Evolutionary conservation across 2,113 vertebrate species (phyloP), one percentile per base, ranked within the genome.

Genomic region (Eulacestoma nigropectus): DNA sequence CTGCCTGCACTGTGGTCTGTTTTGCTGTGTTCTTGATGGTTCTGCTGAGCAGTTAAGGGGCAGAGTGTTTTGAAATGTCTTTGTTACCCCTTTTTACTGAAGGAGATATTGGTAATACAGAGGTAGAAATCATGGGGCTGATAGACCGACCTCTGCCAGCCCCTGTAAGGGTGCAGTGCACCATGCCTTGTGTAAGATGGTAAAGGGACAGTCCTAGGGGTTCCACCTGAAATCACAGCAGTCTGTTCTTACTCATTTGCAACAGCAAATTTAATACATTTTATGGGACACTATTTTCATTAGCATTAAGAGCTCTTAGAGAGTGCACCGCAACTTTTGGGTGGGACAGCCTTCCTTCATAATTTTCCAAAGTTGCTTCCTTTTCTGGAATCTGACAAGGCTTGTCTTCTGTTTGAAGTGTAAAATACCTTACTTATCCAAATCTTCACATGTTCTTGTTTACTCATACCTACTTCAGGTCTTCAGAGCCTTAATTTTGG

Each of bases 351-450:
- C 7, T 10, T 90, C 16, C 44, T 42, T 65, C 33, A 2, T 56
- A 3, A 27, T 47, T 78, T 93, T 93, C 81, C 56, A 64, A 78
- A 55, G 64, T 89, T 35, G 33, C 60, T 78, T 93, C 44, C 73
- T 78, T 87, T 86, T 84, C 69, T 89, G 33, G 77, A 84, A 32
- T 91, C 46, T 95, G 87, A 80, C 69, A 25, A 35, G 30, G 60
- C 84, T 84, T 84, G 73, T 87, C 60, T 89, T 91, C 50, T 84
- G 33, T 96, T 94, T 95, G 93, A 91, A 94, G 89, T 89, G 93
- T 84, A 84, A 96, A 96, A 77, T 19, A 91, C 77, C 60, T 81
- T 93, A 63, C 81, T 91, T 89, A 72, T 68, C 55, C 30, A 20
- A 49, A 80, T 87, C 29, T 32, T 96, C 65, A 27, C 47, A 30